These are phyloP conservation scores for Drosophila bifasciata DNA, from an alignment of 1,140 invertebrate species.

Conservation along the genomic window DNA sequence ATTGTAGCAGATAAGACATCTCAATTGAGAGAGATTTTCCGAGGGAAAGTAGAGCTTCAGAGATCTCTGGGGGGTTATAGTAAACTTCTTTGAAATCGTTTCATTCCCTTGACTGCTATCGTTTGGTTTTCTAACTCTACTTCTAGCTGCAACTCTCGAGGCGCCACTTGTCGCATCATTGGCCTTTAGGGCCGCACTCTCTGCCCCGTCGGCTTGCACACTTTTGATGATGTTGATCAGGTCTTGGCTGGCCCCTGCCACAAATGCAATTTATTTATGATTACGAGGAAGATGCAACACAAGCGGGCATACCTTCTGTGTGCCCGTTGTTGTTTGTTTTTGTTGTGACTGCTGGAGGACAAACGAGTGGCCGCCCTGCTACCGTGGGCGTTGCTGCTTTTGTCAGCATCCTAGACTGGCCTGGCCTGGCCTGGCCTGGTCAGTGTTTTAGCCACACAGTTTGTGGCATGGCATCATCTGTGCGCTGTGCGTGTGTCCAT, in stretches of 20 bases:
- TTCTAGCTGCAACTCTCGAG: slow-evolving; percentile 3
- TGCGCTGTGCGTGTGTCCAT: slow-evolving; percentile 35
- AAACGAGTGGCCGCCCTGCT: slow-evolving; percentile 26
- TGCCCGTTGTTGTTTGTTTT: not conserved
- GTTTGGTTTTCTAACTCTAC: no score
- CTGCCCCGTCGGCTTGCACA: slow-evolving; percentile 19
- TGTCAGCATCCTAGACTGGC: slow-evolving; percentile 30
- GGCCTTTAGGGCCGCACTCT: not conserved
- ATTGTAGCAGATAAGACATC: no score
- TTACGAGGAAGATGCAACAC: slow-evolving; percentile 9
- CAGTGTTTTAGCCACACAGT: slow-evolving; percentile 1
- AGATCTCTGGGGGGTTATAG: no score
- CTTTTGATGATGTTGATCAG: slow-evolving; percentile 19
- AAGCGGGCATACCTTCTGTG: no score
- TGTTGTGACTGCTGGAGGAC: slow-evolving; percentile 50
- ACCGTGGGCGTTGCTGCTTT: slow-evolving; percentile 46
- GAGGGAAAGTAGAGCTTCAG: no score
- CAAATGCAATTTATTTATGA: slow-evolving; percentile 62
- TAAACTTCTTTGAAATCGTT: no score
- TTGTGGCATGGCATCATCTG: slow-evolving; percentile 19
- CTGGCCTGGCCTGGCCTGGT: slow-evolving; percentile 18
- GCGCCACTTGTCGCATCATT: slow-evolving; percentile 36
- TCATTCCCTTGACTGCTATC: no score
- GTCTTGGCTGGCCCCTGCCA: slow-evolving; percentile 23
- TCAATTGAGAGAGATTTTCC: no score